Evolutionary conservation across 2,797 vertebrate genomes (phyloP).

Genomic region (Coilia nasus): DNA sequence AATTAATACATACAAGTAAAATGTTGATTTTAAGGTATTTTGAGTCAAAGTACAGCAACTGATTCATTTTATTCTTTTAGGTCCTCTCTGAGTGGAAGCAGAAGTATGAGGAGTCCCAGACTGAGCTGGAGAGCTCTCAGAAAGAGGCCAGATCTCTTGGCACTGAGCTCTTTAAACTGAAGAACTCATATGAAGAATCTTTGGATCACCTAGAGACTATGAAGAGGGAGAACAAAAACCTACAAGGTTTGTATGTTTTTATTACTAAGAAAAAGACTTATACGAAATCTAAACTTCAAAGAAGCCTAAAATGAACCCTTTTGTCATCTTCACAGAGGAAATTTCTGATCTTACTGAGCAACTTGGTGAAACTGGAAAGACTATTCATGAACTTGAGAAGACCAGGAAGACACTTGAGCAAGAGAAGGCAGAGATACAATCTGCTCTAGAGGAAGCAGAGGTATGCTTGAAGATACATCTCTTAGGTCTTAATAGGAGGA

Average conservation of each 20-base stretch:
- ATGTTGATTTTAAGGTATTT: too few relatives aligned
- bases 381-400: conserved; percentile 74
- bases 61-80: conserved; percentile 38
- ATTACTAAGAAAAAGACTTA: too few relatives aligned
- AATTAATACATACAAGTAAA: too few relatives aligned
- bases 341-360: conserved; percentile 80
- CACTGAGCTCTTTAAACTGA: conserved; percentile 82
- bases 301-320: too few relatives aligned
- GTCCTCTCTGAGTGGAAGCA: conserved; percentile 78
- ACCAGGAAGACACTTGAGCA: conserved; percentile 67
- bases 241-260: conserved; percentile 52
- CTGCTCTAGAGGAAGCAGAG: conserved; percentile 78
- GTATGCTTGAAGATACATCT: conserved; percentile 42
- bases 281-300: too few relatives aligned
- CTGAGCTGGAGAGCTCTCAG: conserved; percentile 75
- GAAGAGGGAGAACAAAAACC: conserved; percentile 66
- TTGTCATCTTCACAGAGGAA: conserved; percentile 68
- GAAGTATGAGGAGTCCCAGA: conserved; percentile 80
- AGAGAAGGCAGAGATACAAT: conserved; percentile 77
- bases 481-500: background rate
- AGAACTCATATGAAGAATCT: conserved; percentile 79
- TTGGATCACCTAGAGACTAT: conserved; percentile 80
- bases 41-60: too few relatives aligned
- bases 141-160: conserved; percentile 79
- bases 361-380: conserved; percentile 65